A percentile compares a stretch with the other conserved stretches of the same genome.
Evolutionary conservation across 2,888 invertebrate genomes (phyloP).

Genomic region (Synanthedon vespiformis): DNA sequence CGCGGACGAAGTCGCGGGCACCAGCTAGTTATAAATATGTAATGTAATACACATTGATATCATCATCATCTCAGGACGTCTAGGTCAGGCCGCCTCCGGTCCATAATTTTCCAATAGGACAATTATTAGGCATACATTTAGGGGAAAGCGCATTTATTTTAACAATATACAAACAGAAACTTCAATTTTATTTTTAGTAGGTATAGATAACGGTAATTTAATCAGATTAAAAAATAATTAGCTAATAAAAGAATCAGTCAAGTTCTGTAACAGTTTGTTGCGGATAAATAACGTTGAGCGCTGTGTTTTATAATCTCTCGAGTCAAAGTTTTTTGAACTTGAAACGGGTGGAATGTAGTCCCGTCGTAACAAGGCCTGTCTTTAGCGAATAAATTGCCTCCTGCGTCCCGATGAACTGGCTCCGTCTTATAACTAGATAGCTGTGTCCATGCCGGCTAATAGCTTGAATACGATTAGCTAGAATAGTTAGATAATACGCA

Average conservation of each 20-base stretch:
- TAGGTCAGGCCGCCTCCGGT: no score
- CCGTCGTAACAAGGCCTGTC: constrained; percentile 45
- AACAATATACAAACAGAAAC: no score
- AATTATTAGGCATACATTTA: no score
- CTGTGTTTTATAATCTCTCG: constrained; percentile 33
- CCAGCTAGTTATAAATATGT: no score
- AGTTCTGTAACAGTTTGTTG: background rate
- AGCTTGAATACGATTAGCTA: constrained; percentile 45
- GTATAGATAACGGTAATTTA: no score
- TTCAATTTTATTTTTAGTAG: no score
- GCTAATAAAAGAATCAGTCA: background rate
- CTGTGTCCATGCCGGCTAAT: constrained; percentile 35
- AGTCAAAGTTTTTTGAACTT: constrained; percentile 47
- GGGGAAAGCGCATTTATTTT: no score
- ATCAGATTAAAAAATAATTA: no score
- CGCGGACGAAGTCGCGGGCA: no score
- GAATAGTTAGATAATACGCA: constrained; percentile 39
- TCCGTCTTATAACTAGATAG: constrained; percentile 18
- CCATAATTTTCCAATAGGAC: no score
- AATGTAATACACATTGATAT: no score
- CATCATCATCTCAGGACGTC: no score
- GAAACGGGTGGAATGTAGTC: constrained; percentile 46
- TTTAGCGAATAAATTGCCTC: constrained; percentile 59
- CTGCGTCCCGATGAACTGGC: constrained; percentile 50
- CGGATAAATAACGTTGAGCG: constrained; percentile 9